phyloP scores from a whole-genome alignment of 2,888 invertebrate genomes.

The Diaperis boleti region DNA sequence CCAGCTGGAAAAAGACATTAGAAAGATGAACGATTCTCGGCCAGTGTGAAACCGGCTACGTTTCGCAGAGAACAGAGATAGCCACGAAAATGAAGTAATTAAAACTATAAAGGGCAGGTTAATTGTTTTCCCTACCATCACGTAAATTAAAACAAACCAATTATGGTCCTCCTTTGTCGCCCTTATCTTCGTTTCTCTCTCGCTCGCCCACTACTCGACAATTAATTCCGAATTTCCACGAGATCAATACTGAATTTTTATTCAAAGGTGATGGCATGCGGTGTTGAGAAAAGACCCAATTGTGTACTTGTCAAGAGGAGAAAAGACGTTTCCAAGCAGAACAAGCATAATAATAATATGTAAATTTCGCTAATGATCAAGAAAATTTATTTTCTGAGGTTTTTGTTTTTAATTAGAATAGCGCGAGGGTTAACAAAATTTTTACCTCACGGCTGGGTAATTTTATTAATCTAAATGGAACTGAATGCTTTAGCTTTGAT shows the following conservation, averaged over 20 bases:
- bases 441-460: no score
- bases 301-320: neutral
- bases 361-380: no score
- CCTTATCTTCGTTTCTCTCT: slow-evolving; percentile 50
- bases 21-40: neutral
- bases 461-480: no score
- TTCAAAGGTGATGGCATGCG: neutral
- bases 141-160: slow-evolving; percentile 68
- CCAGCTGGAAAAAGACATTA: neutral
- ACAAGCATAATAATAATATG: no score
- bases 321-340: no score
- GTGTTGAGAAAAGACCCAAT: neutral
- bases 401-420: no score
- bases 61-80: slow-evolving; percentile 66
- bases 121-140: slow-evolving; percentile 72
- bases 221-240: slow-evolving; percentile 39
- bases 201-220: slow-evolving; percentile 42
- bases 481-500: no score
- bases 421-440: no score
- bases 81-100: slow-evolving; percentile 80
- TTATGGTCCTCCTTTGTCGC: slow-evolving; percentile 64
- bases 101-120: slow-evolving; percentile 82
- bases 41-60: slow-evolving; percentile 58
- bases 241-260: slow-evolving; percentile 37
- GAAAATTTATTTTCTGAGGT: no score